These are phyloP conservation scores for Perccottus glenii DNA, from an alignment of 2,113 vertebrate species.

Conservation along the genomic window DNA sequence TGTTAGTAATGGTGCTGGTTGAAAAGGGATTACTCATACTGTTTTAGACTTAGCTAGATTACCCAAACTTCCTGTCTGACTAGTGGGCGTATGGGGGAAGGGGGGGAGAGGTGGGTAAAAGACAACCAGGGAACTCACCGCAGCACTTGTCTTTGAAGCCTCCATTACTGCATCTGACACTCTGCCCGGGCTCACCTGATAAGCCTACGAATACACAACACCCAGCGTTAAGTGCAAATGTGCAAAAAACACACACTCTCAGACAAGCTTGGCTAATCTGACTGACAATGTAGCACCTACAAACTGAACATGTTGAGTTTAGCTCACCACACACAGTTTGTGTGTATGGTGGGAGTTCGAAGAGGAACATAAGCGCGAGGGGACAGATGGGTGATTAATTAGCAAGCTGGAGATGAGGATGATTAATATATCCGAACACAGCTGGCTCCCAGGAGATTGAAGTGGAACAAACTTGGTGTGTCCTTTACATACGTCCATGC, in stretches of 20 bases:
- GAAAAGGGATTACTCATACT: too few species aligned
- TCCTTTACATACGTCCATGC: constrained; percentile 37
- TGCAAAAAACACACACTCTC: constrained; percentile 47
- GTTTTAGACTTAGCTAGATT: too few species aligned
- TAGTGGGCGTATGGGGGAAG: constrained; percentile 2
- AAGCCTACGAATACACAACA: constrained; percentile 82
- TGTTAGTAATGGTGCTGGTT: too few species aligned
- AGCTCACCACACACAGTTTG: constrained; percentile 14
- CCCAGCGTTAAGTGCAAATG: constrained; percentile 60
- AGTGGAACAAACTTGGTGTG: constrained; percentile 47
- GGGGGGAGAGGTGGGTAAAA: constrained; percentile 47
- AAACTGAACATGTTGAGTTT: constrained; percentile 20
- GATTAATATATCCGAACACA: constrained; percentile 74
- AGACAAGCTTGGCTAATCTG: constrained; percentile 57
- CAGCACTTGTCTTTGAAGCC: constrained; percentile 83
- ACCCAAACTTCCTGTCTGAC: constrained; percentile 23
- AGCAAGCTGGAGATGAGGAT: constrained; percentile 66
- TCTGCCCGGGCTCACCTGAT: constrained; percentile 85
- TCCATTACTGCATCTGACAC: constrained; percentile 84
- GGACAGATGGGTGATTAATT: constrained; percentile 79
- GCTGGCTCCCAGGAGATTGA: constrained; percentile 52
- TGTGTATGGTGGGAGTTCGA: constrained; percentile 49
- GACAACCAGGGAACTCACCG: constrained; percentile 81
- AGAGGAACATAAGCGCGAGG: constrained; percentile 63
- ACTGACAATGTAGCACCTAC: constrained; percentile 26